These are phyloP conservation scores for Syngnathus scovelli DNA, from an alignment of 2,113 vertebrate genomes.

Conservation along the genomic window DNA sequence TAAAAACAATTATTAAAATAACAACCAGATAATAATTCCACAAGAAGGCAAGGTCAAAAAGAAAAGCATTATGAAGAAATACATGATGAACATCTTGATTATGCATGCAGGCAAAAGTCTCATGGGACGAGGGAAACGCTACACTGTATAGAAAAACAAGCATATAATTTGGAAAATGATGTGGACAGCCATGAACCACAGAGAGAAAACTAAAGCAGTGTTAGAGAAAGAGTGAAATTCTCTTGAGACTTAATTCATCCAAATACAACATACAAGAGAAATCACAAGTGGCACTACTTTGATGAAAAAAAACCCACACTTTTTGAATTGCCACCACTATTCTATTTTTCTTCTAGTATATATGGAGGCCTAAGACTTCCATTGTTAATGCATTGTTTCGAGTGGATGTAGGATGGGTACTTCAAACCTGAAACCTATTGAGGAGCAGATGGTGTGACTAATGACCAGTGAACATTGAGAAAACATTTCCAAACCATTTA, in stretches of 20 bases:
- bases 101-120: neutral
- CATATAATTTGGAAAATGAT: neutral
- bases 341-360: neutral
- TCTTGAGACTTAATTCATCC: neutral
- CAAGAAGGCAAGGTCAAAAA: neutral
- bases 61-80: neutral
- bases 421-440: neutral
- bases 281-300: neutral
- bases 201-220: neutral
- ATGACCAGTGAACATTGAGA: neutral
- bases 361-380: neutral
- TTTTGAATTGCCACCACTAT: neutral
- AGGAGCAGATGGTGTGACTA: neutral
- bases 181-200: neutral
- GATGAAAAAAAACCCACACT: neutral
- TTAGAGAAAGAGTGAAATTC: neutral
- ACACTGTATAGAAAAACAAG: slow-evolving; percentile 14
- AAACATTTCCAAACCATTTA: neutral
- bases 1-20: neutral
- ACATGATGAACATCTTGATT: slow-evolving; percentile 15
- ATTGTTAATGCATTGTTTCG: neutral
- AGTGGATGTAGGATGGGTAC: neutral
- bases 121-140: neutral
- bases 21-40: neutral
- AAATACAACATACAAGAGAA: neutral